Base-by-base conservation (phyloP, 2,888 invertebrate species). In the Hoplodrina blanda region DNA sequence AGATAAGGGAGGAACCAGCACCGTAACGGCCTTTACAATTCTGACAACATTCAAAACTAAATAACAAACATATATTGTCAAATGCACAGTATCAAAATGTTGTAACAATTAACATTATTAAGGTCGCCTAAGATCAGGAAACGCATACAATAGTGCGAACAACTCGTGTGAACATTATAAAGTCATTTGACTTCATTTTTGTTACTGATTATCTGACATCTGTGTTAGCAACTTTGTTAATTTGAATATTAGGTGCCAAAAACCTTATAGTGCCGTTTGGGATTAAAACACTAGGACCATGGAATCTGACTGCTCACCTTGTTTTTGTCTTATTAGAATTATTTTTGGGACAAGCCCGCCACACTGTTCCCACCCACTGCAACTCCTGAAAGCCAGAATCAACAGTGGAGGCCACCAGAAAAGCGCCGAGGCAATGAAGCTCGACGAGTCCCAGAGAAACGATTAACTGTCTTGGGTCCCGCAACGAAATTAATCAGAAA, bases 141-240 rank as follows among this genome's bases (percentile, higher is more conserved):
- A 85, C 71, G 33, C 10, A 69, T 15, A 83, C 83, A 83, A 83
- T 83, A 61, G 78, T 83, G 85, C 77, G 85, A 85, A 85, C 71
- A 59, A 15, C 13, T 17, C 81, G 83, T 84, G 78, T 56, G 84
- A 81, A 83, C 72, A 61, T 19, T 41, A 60, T 52, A 67, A 73
- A 78, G 57, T 49, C 56, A 71, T 75, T 72, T 63, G 66, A 52
- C 52, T 69, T 54, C 67, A 80, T 80, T 80, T 80, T 73, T 80
- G 64, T 80, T 30, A 20, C 33, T 60, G 19, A 64, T 73, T 75
- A 79, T 79, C 78, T 69, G 37, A 7, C 55, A 79, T 76, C 68
- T 69, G 19, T 79, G 78, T 71, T 53, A 49, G 75, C 25, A 19
- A 63, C 20, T 63, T 52, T 64, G 55, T 78, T 56, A 49, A 13